phyloP scores from a whole-genome alignment of 2,113 vertebrate genomes.

The Enhydra lutris region DNA sequence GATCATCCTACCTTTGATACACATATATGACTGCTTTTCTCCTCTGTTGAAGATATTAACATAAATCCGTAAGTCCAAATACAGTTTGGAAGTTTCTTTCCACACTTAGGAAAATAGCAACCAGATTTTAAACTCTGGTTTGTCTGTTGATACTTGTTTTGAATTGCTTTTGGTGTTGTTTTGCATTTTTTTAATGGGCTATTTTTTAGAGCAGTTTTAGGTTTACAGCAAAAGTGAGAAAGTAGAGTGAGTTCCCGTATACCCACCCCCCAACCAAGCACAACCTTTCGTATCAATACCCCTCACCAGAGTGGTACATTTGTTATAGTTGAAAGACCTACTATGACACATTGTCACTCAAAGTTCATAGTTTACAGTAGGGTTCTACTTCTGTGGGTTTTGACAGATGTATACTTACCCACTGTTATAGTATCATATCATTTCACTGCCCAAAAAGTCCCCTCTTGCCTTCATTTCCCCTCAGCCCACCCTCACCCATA shows the following conservation, averaged over 20 bases:
- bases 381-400: not conserved
- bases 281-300: not conserved
- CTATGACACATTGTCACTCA: not conserved
- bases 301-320: not conserved
- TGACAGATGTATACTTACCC: not conserved
- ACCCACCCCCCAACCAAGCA: fast-evolving
- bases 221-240: not conserved
- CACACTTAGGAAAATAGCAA: not conserved
- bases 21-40: not conserved
- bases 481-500: not conserved
- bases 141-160: not conserved
- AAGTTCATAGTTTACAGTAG: not conserved
- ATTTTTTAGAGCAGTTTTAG: not conserved
- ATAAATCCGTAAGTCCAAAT: not conserved
- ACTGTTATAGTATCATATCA: not conserved
- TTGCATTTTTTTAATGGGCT: not conserved
- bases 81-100: not conserved
- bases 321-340: not conserved
- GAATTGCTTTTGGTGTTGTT: not conserved
- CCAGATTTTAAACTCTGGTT: not conserved
- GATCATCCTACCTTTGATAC: not conserved
- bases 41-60: not conserved
- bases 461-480: not conserved
- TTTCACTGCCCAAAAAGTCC: not conserved
- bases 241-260: not conserved